Percentiles rank a stretch among this genome's conserved stretches.
These are phyloP conservation scores for Oryzias woworae DNA, from an alignment of 2,113 vertebrate genomes.

Conservation along the genomic window DNA sequence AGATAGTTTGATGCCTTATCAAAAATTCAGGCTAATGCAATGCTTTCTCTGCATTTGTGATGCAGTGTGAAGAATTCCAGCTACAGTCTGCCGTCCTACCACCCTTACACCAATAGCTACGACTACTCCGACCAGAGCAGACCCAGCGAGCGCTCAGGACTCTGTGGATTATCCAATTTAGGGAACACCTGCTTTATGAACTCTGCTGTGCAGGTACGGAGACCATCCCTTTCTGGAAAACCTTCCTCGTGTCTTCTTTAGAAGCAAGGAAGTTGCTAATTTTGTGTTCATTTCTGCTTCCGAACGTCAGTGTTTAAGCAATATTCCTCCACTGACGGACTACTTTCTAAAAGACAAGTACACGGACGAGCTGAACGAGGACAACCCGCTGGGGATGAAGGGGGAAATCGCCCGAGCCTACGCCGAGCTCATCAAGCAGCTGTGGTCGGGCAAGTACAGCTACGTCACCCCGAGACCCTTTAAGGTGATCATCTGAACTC, in stretches of 20 bases:
- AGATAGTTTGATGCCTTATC: not conserved
- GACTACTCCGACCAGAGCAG: conserved; percentile 94
- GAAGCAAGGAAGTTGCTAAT: not conserved
- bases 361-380: conserved; percentile 93
- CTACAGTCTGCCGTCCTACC: conserved; percentile 93
- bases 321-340: conserved; percentile 93
- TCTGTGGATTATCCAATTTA: conserved; percentile 97
- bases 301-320: conserved; percentile 90
- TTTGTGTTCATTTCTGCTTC: conserved; percentile 15
- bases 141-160: conserved; percentile 90
- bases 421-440: conserved; percentile 94
- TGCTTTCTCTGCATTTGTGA: conserved; percentile 52
- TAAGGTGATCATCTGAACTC: conserved; percentile 79
- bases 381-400: conserved; percentile 98
- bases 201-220: conserved; percentile 94
- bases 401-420: conserved; percentile 97
- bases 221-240: not conserved
- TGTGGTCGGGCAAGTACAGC: conserved; percentile 97
- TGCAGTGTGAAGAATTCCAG: conserved; percentile 97
- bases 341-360: conserved; percentile 98
- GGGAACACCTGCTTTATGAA: conserved; percentile 99
- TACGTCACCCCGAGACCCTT: conserved; percentile 96
- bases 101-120: conserved; percentile 92
- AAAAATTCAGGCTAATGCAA: conserved; percentile 1
- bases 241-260: not conserved